Conservation (phyloP, 2,888 invertebrate genomes). For the Noctua janthe region DNA sequence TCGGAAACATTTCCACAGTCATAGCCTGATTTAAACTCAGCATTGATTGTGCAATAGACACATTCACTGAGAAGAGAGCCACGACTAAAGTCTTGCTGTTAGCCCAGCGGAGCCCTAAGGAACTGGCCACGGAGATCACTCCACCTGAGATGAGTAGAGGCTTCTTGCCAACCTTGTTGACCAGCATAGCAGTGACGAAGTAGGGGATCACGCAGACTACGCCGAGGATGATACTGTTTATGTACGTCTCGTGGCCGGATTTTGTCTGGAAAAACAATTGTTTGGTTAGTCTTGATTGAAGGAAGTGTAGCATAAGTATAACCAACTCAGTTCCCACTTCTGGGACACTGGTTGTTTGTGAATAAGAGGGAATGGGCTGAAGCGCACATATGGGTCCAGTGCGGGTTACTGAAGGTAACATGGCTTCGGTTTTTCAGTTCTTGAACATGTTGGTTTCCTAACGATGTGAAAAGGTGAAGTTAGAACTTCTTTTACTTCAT, state of each 20-base stretch:
- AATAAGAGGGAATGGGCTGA: too few species aligned
- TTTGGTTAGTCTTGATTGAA: not conserved
- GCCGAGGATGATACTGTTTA: constrained; percentile 82
- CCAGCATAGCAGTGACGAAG: constrained; percentile 75
- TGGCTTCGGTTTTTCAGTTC: too few species aligned
- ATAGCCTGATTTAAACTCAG: constrained; percentile 77
- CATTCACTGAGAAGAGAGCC: constrained; percentile 73
- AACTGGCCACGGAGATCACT: constrained; percentile 65
- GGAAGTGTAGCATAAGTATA: not conserved
- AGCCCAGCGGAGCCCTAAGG: constrained; percentile 75
- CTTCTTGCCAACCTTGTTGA: constrained; percentile 82
- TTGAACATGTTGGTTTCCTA: too few species aligned
- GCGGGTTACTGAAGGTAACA: too few species aligned
- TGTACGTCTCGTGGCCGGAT: constrained; percentile 81
- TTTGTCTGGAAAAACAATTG: constrained; percentile 69
- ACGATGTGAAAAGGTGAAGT: too few species aligned
- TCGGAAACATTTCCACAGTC: constrained; percentile 80
- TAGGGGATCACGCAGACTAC: constrained; percentile 75
- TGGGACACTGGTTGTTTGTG: not conserved
- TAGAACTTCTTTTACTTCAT: too few species aligned
- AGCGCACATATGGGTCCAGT: too few species aligned
- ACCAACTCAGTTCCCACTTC: not conserved
- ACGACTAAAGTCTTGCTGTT: constrained; percentile 74
- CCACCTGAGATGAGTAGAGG: constrained; percentile 70
- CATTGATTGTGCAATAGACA: constrained; percentile 74